A percentile compares a stretch with the other conserved stretches of the same genome.
Evolutionary conservation across 2,797 vertebrate genomes (phyloP).

Genomic region (Acanthurus leucopareius): DNA sequence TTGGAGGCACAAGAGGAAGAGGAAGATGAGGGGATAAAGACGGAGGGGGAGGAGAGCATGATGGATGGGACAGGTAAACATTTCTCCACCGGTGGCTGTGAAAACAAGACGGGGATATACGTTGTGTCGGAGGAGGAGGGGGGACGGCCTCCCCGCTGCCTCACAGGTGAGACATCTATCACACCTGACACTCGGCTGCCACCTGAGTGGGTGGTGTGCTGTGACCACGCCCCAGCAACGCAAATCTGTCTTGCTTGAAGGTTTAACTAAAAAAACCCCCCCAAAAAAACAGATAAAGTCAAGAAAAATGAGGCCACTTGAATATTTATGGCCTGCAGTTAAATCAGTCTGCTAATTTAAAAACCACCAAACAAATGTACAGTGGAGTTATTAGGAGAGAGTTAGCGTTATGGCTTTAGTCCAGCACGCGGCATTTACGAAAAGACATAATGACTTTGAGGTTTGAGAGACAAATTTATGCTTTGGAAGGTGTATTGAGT

Average conservation of each 20-base stretch:
- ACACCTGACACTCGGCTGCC: conserved; percentile 70
- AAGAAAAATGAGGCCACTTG: conserved; percentile 41
- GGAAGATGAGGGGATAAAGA: conserved; percentile 48
- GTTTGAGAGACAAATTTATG: not conserved
- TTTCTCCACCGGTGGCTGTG: conserved; percentile 70
- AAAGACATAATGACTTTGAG: conserved; percentile 7
- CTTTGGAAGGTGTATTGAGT: conserved; percentile 5
- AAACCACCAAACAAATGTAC: conserved; percentile 28
- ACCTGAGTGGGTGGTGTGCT: conserved; percentile 69
- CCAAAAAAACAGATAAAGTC: conserved; percentile 37
- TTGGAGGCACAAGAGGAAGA: conserved; percentile 52
- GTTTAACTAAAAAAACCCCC: conserved; percentile 47
- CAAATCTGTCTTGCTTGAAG: conserved; percentile 57
- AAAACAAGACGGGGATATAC: conserved; percentile 70
- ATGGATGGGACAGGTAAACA: conserved; percentile 83
- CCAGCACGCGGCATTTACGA: not conserved
- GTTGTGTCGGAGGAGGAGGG: not conserved
- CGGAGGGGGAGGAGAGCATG: conserved; percentile 50
- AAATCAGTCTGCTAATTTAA: conserved; percentile 26
- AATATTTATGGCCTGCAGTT: conserved; percentile 24
- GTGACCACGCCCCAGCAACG: conserved; percentile 51
- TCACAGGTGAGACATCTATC: conserved; percentile 72
- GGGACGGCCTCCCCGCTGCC: conserved; percentile 25
- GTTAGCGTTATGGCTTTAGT: conserved; percentile 16
- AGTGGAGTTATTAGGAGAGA: not conserved